A percentile compares a stretch with the other conserved stretches of the same genome.
These are phyloP conservation scores for Pterocles orientalis DNA, from an alignment of 2,113 vertebrate species.

Conservation along the genomic window DNA sequence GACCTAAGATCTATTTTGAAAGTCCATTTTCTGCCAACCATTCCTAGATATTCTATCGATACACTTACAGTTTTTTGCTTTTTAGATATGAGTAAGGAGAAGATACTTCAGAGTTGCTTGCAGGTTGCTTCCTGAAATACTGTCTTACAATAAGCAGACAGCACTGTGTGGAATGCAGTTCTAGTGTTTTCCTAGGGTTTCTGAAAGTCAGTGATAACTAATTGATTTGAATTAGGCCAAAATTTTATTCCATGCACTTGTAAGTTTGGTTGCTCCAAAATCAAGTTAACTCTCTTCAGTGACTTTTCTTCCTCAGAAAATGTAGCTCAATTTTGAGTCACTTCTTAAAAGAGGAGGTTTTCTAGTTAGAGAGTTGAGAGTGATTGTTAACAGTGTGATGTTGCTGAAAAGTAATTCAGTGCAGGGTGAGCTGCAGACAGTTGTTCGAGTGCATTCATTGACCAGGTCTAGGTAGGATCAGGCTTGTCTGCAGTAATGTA, in stretches of 20 bases:
- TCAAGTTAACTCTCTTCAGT: not conserved
- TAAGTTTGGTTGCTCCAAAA: not conserved
- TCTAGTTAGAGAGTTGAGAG: not conserved
- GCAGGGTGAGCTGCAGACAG: not conserved
- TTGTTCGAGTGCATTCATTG: not conserved
- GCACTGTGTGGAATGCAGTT: not conserved
- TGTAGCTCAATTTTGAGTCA: not conserved
- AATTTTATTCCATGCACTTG: not conserved
- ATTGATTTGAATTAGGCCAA: not conserved
- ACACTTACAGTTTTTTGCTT: not conserved
- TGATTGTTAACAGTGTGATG: not conserved
- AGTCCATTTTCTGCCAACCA: not conserved
- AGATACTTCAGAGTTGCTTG: not conserved
- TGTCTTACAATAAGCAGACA: not conserved
- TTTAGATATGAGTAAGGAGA: not conserved
- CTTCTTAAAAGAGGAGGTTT: not conserved
- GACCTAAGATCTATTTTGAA: not conserved
- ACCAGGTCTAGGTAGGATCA: not conserved
- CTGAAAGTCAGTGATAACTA: not conserved
- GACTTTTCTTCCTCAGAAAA: not conserved
- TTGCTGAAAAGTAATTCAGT: not conserved
- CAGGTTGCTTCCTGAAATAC: not conserved
- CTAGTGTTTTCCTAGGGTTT: not conserved
- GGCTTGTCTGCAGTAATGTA: not conserved
- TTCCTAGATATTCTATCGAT: conserved; percentile 4